phyloP scores from a whole-genome alignment of 2,113 vertebrate genomes.

The Crotalus horridus region DNA sequence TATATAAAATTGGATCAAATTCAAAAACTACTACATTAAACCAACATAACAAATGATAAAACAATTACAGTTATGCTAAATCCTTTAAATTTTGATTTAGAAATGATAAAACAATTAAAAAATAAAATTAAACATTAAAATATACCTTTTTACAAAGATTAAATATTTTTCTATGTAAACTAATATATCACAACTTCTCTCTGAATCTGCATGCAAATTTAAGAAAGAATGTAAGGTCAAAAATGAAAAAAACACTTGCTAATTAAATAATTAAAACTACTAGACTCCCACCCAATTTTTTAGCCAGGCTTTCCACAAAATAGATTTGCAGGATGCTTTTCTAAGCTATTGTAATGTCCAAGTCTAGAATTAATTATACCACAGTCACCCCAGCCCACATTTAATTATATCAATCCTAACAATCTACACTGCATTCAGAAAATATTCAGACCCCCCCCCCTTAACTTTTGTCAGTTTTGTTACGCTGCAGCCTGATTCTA shows the following conservation, averaged over 20 bases:
- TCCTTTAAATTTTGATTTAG: not conserved
- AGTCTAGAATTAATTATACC: constrained; percentile 2
- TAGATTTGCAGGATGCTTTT: not conserved
- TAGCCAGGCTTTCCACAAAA: not conserved
- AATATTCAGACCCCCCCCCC: too few species aligned
- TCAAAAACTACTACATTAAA: not conserved
- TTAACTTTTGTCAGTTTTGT: too few species aligned
- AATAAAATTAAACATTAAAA: not conserved
- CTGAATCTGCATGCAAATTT: not conserved
- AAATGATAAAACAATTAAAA: not conserved
- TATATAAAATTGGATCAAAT: not conserved
- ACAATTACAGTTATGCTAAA: not conserved
- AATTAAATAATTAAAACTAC: not conserved
- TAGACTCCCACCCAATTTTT: not conserved
- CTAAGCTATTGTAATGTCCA: not conserved
- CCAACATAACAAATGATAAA: not conserved
- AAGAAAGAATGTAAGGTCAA: not conserved
- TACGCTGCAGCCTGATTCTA: too few species aligned
- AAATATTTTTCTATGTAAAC: not conserved
- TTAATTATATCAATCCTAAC: not conserved
- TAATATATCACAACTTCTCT: not conserved
- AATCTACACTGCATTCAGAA: not conserved
- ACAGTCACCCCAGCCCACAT: not conserved
- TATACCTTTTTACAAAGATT: not conserved
- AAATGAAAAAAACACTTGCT: not conserved